A percentile compares a stretch with the other conserved stretches of the same genome.
Evolutionary conservation across 2,797 vertebrate species (phyloP).

Genomic region (Euthynnus affinis): DNA sequence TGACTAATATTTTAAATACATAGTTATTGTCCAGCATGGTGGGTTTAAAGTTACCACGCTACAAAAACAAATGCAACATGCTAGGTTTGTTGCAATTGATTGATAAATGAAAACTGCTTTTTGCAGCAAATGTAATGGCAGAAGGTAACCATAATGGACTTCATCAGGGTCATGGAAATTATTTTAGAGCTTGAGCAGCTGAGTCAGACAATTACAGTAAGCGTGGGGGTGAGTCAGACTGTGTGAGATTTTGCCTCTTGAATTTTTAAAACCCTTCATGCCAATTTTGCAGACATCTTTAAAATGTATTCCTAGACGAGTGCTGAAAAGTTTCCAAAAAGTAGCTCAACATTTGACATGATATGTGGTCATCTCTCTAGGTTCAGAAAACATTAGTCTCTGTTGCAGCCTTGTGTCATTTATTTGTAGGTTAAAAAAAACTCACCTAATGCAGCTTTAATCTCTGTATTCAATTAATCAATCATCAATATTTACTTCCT

Average conservation of each 20-base stretch:
- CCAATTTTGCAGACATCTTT: constrained; percentile 15
- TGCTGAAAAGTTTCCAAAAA: neutral
- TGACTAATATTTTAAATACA: neutral
- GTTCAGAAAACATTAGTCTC: too few relatives aligned
- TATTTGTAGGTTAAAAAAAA: too few relatives aligned
- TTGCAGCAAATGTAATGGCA: neutral
- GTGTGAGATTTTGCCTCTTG: neutral
- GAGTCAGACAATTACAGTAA: too few relatives aligned
- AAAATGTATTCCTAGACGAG: neutral
- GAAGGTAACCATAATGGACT: neutral
- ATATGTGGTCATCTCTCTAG: too few relatives aligned
- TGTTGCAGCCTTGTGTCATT: too few relatives aligned
- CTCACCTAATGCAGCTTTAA: too few relatives aligned
- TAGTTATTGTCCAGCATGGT: neutral
- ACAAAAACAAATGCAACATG: neutral
- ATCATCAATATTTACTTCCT: too few relatives aligned
- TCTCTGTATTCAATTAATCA: too few relatives aligned
- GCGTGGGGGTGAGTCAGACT: neutral
- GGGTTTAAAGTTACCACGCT: neutral
- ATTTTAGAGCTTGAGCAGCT: too few relatives aligned
- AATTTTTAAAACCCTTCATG: constrained; percentile 20
- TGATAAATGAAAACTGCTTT: neutral
- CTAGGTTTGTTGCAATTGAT: neutral
- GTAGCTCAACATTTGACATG: too few relatives aligned
- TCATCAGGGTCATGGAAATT: too few relatives aligned